Conservation (phyloP, 2,113 vertebrate species). For the Burhinus oedicnemus region DNA sequence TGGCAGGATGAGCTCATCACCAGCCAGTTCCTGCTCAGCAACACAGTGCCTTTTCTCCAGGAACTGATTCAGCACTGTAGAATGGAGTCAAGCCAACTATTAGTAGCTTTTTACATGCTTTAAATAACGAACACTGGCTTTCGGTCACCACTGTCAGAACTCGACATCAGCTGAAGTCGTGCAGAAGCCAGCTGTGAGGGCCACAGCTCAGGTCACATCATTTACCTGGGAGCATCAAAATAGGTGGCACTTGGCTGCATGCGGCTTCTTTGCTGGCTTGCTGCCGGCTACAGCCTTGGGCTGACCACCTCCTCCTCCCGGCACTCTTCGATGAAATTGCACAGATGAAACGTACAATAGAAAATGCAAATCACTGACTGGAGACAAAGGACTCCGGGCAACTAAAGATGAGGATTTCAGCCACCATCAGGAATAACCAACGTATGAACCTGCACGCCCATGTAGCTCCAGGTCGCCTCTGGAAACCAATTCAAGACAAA, state of each 20-base stretch:
- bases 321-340: not conserved
- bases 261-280: not conserved
- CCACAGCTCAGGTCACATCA: not conserved
- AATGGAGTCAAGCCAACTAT: not conserved
- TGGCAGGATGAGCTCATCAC: not conserved
- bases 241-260: not conserved
- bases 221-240: not conserved
- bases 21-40: not conserved
- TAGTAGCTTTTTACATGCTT: not conserved
- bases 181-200: not conserved
- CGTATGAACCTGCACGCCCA: accelerated
- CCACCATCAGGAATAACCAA: not conserved
- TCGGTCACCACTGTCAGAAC: accelerated
- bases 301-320: not conserved
- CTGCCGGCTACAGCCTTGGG: not conserved
- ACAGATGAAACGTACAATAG: not conserved
- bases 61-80: too few species aligned
- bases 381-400: not conserved
- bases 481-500: not conserved
- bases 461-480: not conserved
- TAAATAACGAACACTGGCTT: accelerated
- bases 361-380: not conserved
- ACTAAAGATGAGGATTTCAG: not conserved
- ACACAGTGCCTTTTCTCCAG: not conserved
- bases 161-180: accelerated